These are phyloP conservation scores for Leucoraja erinaceus DNA, from an alignment of 2,113 vertebrate genomes.

Conservation along the genomic window DNA sequence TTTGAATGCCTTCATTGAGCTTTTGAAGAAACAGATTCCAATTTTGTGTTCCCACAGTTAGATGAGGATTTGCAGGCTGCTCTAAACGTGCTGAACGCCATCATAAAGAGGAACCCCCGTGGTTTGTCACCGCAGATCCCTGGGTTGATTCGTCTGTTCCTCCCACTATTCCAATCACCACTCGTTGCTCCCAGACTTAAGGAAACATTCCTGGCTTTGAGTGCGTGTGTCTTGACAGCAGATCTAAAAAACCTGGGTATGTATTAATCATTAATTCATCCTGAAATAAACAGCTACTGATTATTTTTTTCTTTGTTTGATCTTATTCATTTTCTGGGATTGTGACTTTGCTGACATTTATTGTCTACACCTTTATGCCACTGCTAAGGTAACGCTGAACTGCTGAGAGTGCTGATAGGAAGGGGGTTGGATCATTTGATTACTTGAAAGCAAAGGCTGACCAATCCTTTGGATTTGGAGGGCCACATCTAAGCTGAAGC, in stretches of 20 bases:
- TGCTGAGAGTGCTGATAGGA: no score
- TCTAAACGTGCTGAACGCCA: constrained; percentile 68
- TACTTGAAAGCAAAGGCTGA: no score
- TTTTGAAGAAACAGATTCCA: neutral
- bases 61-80: constrained; percentile 70
- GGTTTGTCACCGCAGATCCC: constrained; percentile 81
- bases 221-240: constrained; percentile 75
- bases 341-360: no score
- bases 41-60: constrained; percentile 59
- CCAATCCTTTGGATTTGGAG: no score
- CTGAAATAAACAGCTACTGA: neutral
- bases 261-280: neutral
- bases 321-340: no score
- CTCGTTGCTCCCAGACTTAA: constrained; percentile 78
- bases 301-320: no score
- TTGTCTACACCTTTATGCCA: no score
- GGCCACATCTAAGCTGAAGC: no score
- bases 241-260: constrained; percentile 75
- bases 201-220: constrained; percentile 72
- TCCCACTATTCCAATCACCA: constrained; percentile 81
- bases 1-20: neutral
- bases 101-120: constrained; percentile 64
- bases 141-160: constrained; percentile 65
- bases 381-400: no score
- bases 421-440: no score